These are phyloP conservation scores for Ceraclea dissimilis DNA, from an alignment of 2,888 invertebrate genomes.

Conservation along the genomic window DNA sequence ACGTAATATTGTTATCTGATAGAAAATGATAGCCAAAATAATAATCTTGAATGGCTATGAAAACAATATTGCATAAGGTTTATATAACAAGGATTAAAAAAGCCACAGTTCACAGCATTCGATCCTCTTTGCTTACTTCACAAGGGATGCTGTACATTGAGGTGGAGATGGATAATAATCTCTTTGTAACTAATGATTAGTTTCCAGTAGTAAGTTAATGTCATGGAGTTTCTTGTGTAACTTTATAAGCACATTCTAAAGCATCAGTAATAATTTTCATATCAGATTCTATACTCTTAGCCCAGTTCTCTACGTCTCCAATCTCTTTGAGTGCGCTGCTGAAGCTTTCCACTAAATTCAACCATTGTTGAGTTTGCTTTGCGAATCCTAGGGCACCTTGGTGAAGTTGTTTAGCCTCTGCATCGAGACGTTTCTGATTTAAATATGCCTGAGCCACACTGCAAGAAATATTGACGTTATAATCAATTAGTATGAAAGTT, in stretches of 20 bases:
- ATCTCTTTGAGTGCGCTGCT: conserved; percentile 88
- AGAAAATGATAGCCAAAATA: too few relatives aligned
- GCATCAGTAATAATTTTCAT: conserved; percentile 89
- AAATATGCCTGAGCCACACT: conserved; percentile 97
- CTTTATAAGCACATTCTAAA: conserved; percentile 89
- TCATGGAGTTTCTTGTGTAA: conserved; percentile 39
- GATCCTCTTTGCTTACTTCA: too few relatives aligned
- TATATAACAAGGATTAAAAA: too few relatives aligned
- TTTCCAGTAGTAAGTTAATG: too few relatives aligned
- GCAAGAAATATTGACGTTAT: conserved; percentile 33
- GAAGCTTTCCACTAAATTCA: conserved; percentile 83
- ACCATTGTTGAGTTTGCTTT: conserved; percentile 95
- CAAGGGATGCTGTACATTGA: too few relatives aligned
- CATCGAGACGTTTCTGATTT: conserved; percentile 95
- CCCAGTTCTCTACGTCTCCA: conserved; percentile 99
- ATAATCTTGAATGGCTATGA: too few relatives aligned
- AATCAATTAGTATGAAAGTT: too few relatives aligned
- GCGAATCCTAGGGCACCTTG: conserved; percentile 90
- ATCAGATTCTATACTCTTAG: conserved; percentile 91
- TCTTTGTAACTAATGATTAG: too few relatives aligned
- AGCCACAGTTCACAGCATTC: too few relatives aligned
- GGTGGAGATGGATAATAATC: too few relatives aligned
- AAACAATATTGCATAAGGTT: too few relatives aligned
- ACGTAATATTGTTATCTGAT: too few relatives aligned
- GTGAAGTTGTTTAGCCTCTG: conserved; percentile 93